Evolutionary conservation across 2,113 vertebrate species (phyloP).

Genomic region (Seriola aureovittata): DNA sequence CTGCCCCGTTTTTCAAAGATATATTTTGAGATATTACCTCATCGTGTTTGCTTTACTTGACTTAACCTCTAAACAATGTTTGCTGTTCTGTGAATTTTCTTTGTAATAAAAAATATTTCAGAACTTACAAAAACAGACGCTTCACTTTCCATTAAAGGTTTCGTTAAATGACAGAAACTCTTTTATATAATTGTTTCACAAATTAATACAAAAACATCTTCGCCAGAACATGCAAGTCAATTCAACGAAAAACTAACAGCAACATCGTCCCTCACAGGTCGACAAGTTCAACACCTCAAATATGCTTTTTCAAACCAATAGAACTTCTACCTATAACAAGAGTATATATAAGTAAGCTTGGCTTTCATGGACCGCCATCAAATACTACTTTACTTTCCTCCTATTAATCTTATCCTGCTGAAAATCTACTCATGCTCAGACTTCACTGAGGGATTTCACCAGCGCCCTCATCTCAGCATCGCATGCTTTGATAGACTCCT

Average conservation of each 20-base stretch:
- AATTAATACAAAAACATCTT: slow-evolving; percentile 9
- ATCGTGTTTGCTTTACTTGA: slow-evolving; percentile 87
- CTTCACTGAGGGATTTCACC: slow-evolving; percentile 85
- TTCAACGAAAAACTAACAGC: background rate
- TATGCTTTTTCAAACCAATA: background rate
- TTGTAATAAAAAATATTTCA: slow-evolving; percentile 88
- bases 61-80: slow-evolving; percentile 85
- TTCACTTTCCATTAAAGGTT: slow-evolving; percentile 41
- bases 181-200: background rate
- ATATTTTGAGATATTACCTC: slow-evolving; percentile 88
- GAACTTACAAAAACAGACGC: slow-evolving; percentile 53
- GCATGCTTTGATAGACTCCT: slow-evolving; percentile 86
- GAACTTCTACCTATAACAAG: background rate
- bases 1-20: slow-evolving; percentile 87
- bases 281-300: slow-evolving; percentile 1
- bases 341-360: background rate
- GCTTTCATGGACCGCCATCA: background rate
- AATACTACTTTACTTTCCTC: background rate
- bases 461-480: slow-evolving; percentile 89
- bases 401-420: background rate
- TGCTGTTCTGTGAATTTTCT: slow-evolving; percentile 89
- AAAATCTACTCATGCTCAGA: slow-evolving; percentile 73
- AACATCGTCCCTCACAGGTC: slow-evolving; percentile 7
- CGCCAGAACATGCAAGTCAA: slow-evolving; percentile 17
- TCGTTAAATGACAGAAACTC: slow-evolving; percentile 2